phyloP scores from a whole-genome alignment of 2,797 vertebrate genomes.

The Pangasius mekongensis region DNA sequence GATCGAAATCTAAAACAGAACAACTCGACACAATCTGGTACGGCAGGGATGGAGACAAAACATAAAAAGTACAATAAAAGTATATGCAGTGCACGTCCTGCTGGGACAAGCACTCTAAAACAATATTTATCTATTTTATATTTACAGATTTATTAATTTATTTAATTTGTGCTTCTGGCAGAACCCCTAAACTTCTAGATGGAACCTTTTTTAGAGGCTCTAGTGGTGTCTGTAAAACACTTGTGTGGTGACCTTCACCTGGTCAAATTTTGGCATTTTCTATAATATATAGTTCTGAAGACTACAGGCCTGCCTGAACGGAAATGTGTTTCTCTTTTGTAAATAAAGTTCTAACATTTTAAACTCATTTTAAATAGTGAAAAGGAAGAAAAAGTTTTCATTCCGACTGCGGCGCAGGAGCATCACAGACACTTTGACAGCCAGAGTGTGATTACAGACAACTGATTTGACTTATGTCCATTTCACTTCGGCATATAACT shows the following conservation, averaged over 20 bases:
- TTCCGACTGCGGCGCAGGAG: neutral
- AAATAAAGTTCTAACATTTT: neutral
- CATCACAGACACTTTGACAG: neutral
- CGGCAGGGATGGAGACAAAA: neutral
- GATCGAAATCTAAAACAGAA: neutral
- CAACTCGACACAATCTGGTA: neutral
- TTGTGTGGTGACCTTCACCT: neutral
- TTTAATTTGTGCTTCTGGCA: neutral
- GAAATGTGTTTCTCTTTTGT: neutral
- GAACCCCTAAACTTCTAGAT: neutral
- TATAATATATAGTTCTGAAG: neutral
- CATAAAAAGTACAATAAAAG: neutral
- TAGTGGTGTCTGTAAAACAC: neutral
- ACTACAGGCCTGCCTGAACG: neutral
- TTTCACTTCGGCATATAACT: neutral
- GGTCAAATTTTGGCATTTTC: neutral
- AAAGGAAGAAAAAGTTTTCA: neutral
- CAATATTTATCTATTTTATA: too few relatives aligned
- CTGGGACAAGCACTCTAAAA: neutral
- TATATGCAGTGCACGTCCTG: neutral
- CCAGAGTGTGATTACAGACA: neutral
- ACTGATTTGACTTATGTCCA: neutral
- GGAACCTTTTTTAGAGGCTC: neutral
- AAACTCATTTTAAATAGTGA: neutral
- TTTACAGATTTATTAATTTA: too few relatives aligned